Percentiles rank a stretch among this genome's conserved stretches.
These are phyloP conservation scores for Hirtodrosophila trivittata DNA, from an alignment of 2,888 invertebrate species.

Conservation along the genomic window DNA sequence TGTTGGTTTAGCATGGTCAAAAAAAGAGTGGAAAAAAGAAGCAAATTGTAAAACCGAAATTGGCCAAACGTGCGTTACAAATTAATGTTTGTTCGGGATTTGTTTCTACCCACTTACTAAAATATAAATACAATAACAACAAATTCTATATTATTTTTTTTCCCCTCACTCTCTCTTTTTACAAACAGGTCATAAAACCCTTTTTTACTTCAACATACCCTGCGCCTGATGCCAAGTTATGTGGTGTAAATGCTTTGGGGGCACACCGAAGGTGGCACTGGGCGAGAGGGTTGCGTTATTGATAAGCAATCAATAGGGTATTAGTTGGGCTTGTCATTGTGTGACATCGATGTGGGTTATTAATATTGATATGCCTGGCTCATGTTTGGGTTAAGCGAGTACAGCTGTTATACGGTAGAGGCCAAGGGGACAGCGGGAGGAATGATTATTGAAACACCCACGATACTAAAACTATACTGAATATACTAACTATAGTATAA, in stretches of 20 bases:
- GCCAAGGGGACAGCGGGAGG: no score
- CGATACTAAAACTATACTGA: no score
- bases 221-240: slow-evolving; percentile 69
- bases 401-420: neutral
- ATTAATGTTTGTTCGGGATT: slow-evolving; percentile 80
- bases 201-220: slow-evolving; percentile 75
- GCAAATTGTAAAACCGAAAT: slow-evolving; percentile 72
- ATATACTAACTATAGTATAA: no score
- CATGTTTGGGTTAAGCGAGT: slow-evolving; percentile 5
- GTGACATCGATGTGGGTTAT: slow-evolving; percentile 61
- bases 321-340: slow-evolving; percentile 73
- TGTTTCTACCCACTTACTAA: slow-evolving; percentile 50
- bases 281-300: slow-evolving; percentile 51
- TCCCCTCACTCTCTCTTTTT: slow-evolving; percentile 44
- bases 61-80: slow-evolving; percentile 81
- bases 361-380: slow-evolving; percentile 52
- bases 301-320: slow-evolving; percentile 74
- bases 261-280: slow-evolving; percentile 12
- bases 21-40: slow-evolving; percentile 48
- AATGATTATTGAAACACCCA: no score
- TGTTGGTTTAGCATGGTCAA: slow-evolving; percentile 70
- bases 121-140: slow-evolving; percentile 28
- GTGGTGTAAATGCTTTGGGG: slow-evolving; percentile 65
- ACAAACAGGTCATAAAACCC: slow-evolving; percentile 77
- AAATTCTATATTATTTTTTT: slow-evolving; percentile 34